These are phyloP conservation scores for Harpegnathos saltator DNA, from an alignment of 1,140 invertebrate genomes.

Conservation along the genomic window DNA sequence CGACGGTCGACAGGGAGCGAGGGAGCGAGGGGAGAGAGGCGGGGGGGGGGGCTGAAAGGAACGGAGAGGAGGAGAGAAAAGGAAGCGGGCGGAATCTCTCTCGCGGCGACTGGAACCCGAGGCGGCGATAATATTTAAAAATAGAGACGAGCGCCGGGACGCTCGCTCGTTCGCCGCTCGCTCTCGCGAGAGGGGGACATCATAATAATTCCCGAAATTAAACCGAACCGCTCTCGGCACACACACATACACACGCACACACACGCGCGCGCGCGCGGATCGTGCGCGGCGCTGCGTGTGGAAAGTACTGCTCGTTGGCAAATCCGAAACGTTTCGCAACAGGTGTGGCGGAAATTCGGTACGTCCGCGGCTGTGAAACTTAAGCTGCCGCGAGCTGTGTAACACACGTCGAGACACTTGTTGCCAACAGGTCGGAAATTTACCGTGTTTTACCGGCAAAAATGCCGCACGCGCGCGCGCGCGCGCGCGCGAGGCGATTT, in stretches of 20 bases:
- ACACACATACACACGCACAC: too few relatives aligned
- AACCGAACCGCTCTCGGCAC: constrained; percentile 55
- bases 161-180: constrained; percentile 1
- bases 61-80: neutral
- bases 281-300: neutral
- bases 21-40: too few relatives aligned
- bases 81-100: too few relatives aligned
- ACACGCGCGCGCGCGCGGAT: too few relatives aligned
- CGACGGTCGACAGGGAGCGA: too few relatives aligned
- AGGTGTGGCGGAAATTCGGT: constrained; percentile 76
- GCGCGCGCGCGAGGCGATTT: too few relatives aligned
- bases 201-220: constrained; percentile 73
- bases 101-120: constrained; percentile 37
- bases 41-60: neutral
- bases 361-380: constrained; percentile 72
- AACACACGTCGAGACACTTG: constrained; percentile 71
- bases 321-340: constrained; percentile 76
- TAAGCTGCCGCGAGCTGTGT: constrained; percentile 73
- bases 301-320: constrained; percentile 69
- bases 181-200: constrained; percentile 45
- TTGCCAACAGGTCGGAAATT: constrained; percentile 74
- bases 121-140: constrained; percentile 73
- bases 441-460: constrained; percentile 60
- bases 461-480: constrained; percentile 39
- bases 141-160: constrained; percentile 59